phyloP scores from a whole-genome alignment of 2,113 vertebrate genomes.

The Marmota flaviventris region DNA sequence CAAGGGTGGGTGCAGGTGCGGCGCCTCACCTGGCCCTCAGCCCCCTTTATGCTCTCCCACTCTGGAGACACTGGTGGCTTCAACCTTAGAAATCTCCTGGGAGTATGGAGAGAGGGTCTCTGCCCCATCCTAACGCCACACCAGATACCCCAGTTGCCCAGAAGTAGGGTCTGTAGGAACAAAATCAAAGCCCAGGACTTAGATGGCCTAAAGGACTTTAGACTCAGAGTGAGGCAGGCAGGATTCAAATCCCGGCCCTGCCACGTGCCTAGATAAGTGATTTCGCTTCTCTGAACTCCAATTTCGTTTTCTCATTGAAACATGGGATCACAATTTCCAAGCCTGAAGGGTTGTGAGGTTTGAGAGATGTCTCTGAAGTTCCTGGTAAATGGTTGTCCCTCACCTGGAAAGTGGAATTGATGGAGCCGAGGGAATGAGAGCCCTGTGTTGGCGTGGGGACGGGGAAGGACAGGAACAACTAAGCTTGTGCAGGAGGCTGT shows the following conservation, averaged over 20 bases:
- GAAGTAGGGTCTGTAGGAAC: neutral
- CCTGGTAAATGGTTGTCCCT: neutral
- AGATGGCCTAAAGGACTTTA: neutral
- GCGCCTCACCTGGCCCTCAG: neutral
- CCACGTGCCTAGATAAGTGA: neutral
- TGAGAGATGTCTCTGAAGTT: neutral
- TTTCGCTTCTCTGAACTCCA: slow-evolving; percentile 32
- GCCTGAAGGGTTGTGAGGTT: neutral
- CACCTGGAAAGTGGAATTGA: neutral
- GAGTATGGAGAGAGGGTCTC: neutral
- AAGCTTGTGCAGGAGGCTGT: too few species aligned
- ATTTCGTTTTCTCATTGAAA: slow-evolving; percentile 19
- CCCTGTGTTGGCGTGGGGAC: neutral
- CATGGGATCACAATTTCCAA: neutral
- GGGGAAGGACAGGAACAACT: too few species aligned
- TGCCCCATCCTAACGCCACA: neutral
- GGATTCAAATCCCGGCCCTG: slow-evolving; percentile 4
- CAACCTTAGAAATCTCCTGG: neutral
- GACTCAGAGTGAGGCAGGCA: neutral
- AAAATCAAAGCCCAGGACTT: neutral
- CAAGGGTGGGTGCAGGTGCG: neutral
- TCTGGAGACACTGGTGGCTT: neutral
- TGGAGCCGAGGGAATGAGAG: neutral
- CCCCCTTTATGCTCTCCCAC: neutral
- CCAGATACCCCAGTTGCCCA: neutral